Evolutionary conservation across 2,797 vertebrate species (phyloP).

Genomic region (Synaphobranchus kaupii): DNA sequence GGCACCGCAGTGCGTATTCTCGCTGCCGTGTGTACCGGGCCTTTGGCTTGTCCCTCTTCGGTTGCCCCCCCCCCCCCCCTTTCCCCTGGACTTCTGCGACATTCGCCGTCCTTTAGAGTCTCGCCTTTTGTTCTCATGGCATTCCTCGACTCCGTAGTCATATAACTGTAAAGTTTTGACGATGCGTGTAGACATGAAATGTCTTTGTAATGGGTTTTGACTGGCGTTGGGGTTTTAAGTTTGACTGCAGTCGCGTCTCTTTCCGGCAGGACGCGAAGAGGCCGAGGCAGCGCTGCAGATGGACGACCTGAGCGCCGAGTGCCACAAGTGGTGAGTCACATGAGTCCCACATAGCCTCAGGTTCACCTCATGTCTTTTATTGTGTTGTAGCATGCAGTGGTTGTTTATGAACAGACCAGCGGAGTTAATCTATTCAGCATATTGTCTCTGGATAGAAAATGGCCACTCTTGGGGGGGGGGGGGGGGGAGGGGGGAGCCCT

Average conservation of each 20-base stretch:
- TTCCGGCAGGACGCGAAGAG: conserved; percentile 79
- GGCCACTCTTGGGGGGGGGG: conserved; percentile 39
- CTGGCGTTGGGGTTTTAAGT: not conserved
- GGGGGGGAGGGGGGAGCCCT: conserved; percentile 6
- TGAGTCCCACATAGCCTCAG: conserved; percentile 53
- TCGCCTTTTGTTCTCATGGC: not conserved
- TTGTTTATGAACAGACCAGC: conserved; percentile 60
- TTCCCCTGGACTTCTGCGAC: not conserved
- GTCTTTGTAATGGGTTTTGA: not conserved
- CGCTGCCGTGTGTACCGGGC: conserved; percentile 1
- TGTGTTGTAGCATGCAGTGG: conserved; percentile 62
- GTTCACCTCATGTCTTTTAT: conserved; percentile 63
- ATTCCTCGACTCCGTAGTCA: not conserved
- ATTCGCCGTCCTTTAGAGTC: not conserved
- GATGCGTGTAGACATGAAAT: conserved; percentile 10
- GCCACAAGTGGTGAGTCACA: conserved; percentile 87
- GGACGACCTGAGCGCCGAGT: conserved; percentile 75
- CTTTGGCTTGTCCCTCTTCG: not conserved
- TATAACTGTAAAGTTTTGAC: not conserved
- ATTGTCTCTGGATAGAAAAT: conserved; percentile 48
- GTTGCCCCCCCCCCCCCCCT: not conserved
- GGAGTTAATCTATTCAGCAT: conserved; percentile 61
- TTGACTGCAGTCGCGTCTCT: conserved; percentile 18
- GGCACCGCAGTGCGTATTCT: not conserved
- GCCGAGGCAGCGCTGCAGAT: conserved; percentile 79